A percentile compares a stretch with the other conserved stretches of the same genome.
Evolutionary conservation across 2,113 vertebrate species (phyloP).

Genomic region (Pithys albifrons): DNA sequence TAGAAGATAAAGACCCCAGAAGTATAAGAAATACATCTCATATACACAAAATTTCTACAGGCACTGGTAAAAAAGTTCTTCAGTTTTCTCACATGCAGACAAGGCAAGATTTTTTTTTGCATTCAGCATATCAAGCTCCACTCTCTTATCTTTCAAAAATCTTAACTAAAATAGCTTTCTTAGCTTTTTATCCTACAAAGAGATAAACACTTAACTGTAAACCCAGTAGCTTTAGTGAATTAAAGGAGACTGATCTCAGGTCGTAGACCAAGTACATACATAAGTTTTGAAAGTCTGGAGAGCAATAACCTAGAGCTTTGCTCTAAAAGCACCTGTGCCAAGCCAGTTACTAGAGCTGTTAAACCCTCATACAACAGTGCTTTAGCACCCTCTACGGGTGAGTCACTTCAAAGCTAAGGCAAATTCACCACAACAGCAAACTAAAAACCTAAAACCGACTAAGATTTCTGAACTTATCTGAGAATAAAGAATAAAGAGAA

Average conservation of each 20-base stretch:
- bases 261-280: accelerated
- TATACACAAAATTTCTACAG: background rate
- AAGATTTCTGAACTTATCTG: background rate
- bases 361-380: background rate
- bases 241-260: background rate
- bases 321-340: background rate
- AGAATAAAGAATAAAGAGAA: background rate
- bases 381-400: constrained; percentile 75
- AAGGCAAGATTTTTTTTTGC: background rate
- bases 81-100: background rate
- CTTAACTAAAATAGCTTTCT: background rate
- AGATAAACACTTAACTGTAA: background rate
- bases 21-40: background rate
- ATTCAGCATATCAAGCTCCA: background rate
- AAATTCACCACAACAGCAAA: background rate
- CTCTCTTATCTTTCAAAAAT: background rate
- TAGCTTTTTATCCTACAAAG: background rate
- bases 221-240: background rate
- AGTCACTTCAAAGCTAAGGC: background rate
- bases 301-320: accelerated
- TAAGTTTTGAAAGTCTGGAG: background rate
- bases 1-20: background rate
- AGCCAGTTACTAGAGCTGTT: background rate
- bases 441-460: background rate
- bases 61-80: background rate